Percentiles rank a stretch among this genome's conserved stretches.
Conservation (phyloP, 2,797 vertebrate genomes). For the Atherinosoma microstoma region DNA sequence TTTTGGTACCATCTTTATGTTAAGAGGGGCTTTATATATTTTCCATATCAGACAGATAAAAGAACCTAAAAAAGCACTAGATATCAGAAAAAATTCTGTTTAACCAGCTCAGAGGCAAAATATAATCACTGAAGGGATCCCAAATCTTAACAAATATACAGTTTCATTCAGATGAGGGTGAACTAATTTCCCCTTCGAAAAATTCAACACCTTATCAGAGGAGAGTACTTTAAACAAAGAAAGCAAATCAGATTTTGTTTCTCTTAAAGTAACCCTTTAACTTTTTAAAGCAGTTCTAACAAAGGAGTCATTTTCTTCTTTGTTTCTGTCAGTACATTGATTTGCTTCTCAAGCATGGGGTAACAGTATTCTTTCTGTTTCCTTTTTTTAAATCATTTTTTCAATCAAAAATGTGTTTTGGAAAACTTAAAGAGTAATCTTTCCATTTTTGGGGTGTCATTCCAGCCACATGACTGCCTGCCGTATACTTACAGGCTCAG, state of each 20-base stretch:
- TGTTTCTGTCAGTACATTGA: neutral
- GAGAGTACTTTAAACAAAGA: neutral
- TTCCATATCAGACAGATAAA: neutral
- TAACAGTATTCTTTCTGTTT: neutral
- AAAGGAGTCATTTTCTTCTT: neutral
- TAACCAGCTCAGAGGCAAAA: neutral
- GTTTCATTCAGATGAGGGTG: neutral
- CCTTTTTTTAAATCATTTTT: neutral
- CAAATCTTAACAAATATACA: neutral
- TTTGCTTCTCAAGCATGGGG: neutral
- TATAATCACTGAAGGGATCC: neutral
- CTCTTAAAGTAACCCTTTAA: neutral
- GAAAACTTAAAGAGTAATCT: constrained; percentile 29
- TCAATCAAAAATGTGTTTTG: constrained; percentile 7
- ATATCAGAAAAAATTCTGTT: neutral
- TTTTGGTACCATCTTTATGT: neutral
- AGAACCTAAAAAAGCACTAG: neutral
- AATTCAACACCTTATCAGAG: neutral
- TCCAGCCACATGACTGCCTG: constrained; percentile 43
- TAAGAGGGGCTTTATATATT: neutral
- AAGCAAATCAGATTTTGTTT: neutral
- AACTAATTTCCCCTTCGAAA: constrained; percentile 3
- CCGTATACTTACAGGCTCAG: constrained; percentile 16
- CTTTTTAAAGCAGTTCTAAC: neutral
- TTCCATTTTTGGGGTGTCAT: constrained; percentile 26